Conservation (phyloP, 35 echinoderm and acorn worm genomes). For the Anneissia japonica region DNA sequence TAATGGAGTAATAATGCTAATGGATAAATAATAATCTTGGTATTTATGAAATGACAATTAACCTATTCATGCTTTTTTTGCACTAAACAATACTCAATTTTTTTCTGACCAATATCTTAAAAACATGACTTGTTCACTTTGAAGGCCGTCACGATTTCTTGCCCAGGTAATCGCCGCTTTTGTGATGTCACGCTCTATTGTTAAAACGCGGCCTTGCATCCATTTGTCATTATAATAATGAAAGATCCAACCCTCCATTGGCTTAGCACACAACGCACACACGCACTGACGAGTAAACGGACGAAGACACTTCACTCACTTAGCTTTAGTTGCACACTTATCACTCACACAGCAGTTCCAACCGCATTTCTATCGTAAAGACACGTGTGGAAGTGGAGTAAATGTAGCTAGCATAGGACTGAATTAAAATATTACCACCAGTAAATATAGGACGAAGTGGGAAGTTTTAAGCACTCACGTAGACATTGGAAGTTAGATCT, state of each 20-base stretch:
- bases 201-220: not conserved
- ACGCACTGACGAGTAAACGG: not conserved
- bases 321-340: not conserved
- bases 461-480: not conserved
- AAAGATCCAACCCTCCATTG: not conserved
- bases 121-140: not conserved
- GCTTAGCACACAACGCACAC: not conserved
- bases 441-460: not conserved
- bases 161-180: not conserved
- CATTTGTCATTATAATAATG: not conserved
- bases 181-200: not conserved
- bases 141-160: not conserved
- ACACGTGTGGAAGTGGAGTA: not conserved
- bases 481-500: not conserved
- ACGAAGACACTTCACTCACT: not conserved
- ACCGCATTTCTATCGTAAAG: not conserved
- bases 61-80: too few species aligned
- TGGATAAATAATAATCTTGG: too few species aligned
- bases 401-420: not conserved
- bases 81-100: too few species aligned
- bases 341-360: not conserved
- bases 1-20: too few species aligned
- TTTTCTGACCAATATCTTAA: too few species aligned
- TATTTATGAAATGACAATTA: too few species aligned
- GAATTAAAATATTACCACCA: not conserved